phyloP scores from a whole-genome alignment of 2,888 invertebrate genomes.

The Eueremaeus valkanovi region DNA sequence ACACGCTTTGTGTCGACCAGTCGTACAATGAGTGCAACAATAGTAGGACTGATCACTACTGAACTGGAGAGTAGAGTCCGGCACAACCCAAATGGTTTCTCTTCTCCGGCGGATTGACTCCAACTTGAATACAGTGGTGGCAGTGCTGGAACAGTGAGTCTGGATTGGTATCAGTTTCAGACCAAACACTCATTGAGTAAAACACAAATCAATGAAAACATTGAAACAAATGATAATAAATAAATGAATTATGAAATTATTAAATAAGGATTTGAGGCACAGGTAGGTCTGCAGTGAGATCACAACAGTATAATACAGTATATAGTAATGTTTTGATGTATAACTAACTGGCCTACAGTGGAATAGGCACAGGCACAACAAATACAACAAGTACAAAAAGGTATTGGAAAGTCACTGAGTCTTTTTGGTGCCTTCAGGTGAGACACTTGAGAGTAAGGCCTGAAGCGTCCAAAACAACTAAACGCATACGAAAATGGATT shows the following conservation, averaged over 20 bases:
- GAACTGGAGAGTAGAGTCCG: too few species aligned
- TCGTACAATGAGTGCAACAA: not conserved
- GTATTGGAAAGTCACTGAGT: slow-evolving; percentile 13
- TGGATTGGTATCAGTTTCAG: not conserved
- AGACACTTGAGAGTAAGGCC: slow-evolving; percentile 8
- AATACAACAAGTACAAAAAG: slow-evolving; percentile 9
- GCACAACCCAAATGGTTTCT: not conserved
- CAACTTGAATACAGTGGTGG: not conserved
- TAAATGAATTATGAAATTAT: slow-evolving; percentile 19
- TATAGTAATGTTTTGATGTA: not conserved
- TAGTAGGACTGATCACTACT: not conserved
- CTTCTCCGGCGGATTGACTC: too few species aligned
- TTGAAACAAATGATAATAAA: slow-evolving; percentile 17
- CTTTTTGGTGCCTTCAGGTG: slow-evolving; percentile 29
- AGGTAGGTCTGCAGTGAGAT: not conserved
- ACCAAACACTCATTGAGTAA: not conserved
- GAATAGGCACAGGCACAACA: not conserved
- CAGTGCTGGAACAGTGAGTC: not conserved
- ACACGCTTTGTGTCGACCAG: slow-evolving; percentile 1
- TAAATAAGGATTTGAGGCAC: not conserved
- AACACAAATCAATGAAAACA: not conserved
- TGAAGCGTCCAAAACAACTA: slow-evolving; percentile 26
- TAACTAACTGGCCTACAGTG: not conserved
- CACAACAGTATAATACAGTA: not conserved
- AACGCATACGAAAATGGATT: not conserved